These are phyloP conservation scores for Campopleginae sp. DNA, from an alignment of 2,888 invertebrate species.

Conservation along the genomic window DNA sequence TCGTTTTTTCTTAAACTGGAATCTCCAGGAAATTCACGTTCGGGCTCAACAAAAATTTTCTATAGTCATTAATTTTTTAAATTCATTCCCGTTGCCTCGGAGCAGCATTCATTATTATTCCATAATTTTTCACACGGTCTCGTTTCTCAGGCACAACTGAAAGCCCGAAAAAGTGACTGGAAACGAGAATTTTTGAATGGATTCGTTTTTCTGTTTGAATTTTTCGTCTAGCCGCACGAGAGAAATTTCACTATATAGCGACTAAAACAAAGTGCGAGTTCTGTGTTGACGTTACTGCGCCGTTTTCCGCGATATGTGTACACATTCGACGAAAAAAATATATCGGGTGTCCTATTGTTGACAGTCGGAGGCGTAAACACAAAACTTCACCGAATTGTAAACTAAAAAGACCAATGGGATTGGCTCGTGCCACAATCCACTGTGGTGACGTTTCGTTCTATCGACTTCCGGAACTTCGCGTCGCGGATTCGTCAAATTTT, in stretches of 20 bases:
- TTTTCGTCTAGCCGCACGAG: background rate
- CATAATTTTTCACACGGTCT: background rate
- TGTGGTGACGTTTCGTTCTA: background rate
- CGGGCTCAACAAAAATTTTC: background rate
- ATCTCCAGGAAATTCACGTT: background rate
- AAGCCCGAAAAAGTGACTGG: background rate
- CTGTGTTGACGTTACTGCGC: slow-evolving; percentile 55
- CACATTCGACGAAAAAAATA: background rate
- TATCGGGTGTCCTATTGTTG: background rate
- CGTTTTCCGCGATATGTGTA: slow-evolving; percentile 36
- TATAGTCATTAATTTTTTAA: background rate
- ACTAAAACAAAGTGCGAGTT: slow-evolving; percentile 34
- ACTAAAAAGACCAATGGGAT: background rate
- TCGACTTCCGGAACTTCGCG: background rate
- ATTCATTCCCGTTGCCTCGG: background rate
- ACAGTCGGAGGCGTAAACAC: background rate
- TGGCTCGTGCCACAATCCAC: background rate
- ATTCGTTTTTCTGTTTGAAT: too few relatives aligned
- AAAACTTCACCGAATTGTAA: background rate
- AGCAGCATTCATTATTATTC: too few relatives aligned
- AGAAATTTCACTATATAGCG: slow-evolving; percentile 13
- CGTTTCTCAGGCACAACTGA: background rate
- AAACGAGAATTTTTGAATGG: background rate
- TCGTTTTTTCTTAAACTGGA: background rate
- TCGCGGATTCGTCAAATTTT: background rate